phyloP scores from a whole-genome alignment of 2,797 vertebrate species.

The Notolabrus celidotus region DNA sequence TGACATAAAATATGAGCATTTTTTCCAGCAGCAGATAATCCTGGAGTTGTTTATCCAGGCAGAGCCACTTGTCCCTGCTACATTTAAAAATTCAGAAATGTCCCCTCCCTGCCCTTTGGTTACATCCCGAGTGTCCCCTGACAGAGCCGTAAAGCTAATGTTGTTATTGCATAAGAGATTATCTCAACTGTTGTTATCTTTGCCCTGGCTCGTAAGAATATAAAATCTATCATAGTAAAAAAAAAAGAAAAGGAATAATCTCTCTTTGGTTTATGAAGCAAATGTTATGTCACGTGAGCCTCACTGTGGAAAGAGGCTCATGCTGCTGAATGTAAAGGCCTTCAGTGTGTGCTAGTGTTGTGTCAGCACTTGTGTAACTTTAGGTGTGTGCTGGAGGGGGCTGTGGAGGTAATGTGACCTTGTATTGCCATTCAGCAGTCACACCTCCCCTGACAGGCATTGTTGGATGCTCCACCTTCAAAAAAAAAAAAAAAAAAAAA shows the following conservation, averaged over 20 bases:
- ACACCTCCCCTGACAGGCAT: constrained; percentile 45
- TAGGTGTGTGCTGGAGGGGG: constrained; percentile 28
- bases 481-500: constrained; percentile 34
- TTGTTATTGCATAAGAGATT: constrained; percentile 69
- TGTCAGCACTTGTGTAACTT: constrained; percentile 69
- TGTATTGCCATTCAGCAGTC: constrained; percentile 59
- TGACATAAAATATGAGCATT: background rate
- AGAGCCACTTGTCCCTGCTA: background rate
- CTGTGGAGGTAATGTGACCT: constrained; percentile 55
- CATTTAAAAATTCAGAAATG: constrained; percentile 33
- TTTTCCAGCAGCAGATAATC: constrained; percentile 18
- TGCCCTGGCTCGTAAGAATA: constrained; percentile 43
- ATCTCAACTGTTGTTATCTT: constrained; percentile 57
- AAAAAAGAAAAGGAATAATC: constrained; percentile 2
- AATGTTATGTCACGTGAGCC: constrained; percentile 44
- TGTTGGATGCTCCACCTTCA: constrained; percentile 45
- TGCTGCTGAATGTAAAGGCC: constrained; percentile 28
- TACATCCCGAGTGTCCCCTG: constrained; percentile 14
- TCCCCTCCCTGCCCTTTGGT: constrained; percentile 29
- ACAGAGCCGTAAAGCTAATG: constrained; percentile 43
- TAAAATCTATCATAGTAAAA: constrained; percentile 23
- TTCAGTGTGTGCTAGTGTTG: constrained; percentile 27
- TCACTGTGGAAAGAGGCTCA: constrained; percentile 39
- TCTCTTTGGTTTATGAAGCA: constrained; percentile 37
- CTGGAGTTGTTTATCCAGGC: constrained; percentile 14